Evolutionary conservation across 1,140 invertebrate species (phyloP).

Genomic region (Drosophila bifasciata): DNA sequence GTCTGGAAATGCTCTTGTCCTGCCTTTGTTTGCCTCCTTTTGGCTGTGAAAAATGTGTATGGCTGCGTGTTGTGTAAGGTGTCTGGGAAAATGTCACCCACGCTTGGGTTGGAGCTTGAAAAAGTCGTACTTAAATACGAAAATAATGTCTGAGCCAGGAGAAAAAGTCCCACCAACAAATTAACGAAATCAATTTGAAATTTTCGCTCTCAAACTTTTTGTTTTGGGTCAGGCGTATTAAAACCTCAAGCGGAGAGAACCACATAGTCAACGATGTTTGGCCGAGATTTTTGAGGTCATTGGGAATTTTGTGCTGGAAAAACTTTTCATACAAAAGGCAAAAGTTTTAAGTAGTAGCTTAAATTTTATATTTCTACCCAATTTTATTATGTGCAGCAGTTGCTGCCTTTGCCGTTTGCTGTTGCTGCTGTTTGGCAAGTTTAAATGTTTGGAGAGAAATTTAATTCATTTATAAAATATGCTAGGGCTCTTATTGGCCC

Average conservation of each 20-base stretch:
- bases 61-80: not conserved
- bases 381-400: slow-evolving; percentile 4
- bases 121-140: slow-evolving; percentile 32
- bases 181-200: slow-evolving; percentile 40
- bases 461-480: slow-evolving; percentile 61
- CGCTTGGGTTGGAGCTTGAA: not conserved
- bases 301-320: slow-evolving; percentile 29
- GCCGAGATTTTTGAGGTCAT: slow-evolving; percentile 48
- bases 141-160: slow-evolving; percentile 23
- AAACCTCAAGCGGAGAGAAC: not conserved
- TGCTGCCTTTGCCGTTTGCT: slow-evolving; percentile 1
- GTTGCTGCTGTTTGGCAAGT: slow-evolving; percentile 20
- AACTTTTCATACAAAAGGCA: slow-evolving; percentile 43
- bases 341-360: slow-evolving; percentile 60
- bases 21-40: slow-evolving; percentile 13
- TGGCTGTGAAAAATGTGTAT: slow-evolving; percentile 27
- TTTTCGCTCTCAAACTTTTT: slow-evolving; percentile 30
- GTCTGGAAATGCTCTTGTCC: slow-evolving; percentile 19
- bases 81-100: slow-evolving; percentile 11
- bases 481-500: not conserved
- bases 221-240: slow-evolving; percentile 21
- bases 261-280: slow-evolving; percentile 14
- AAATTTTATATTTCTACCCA: slow-evolving; percentile 49
- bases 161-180: slow-evolving; percentile 25
- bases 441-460: slow-evolving; percentile 48